These are phyloP conservation scores for Dasyornis broadbenti DNA, from an alignment of 2,113 vertebrate genomes.

Conservation along the genomic window DNA sequence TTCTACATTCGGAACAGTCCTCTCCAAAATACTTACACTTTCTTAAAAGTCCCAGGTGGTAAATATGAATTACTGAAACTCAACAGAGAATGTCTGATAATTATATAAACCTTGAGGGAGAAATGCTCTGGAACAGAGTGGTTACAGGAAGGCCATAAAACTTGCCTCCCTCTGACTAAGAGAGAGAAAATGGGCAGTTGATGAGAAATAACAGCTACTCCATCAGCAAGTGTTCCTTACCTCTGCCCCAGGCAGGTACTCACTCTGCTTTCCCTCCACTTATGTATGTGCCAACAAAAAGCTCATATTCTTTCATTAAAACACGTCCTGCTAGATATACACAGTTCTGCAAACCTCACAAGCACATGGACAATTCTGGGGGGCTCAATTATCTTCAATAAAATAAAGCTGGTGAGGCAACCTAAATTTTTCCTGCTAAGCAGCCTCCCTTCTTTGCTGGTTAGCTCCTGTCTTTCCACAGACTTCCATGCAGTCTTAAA, in stretches of 20 bases:
- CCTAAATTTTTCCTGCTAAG: neutral
- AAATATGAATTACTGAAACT: constrained; percentile 8
- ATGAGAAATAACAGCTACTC: constrained; percentile 55
- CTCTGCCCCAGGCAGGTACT: constrained; percentile 33
- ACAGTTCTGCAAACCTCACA: neutral
- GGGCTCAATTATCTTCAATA: neutral
- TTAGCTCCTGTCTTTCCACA: neutral
- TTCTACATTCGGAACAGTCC: neutral
- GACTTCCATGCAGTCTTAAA: neutral
- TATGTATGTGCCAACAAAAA: neutral
- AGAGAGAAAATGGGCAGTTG: constrained; percentile 36
- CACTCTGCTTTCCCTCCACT: neutral
- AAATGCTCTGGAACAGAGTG: constrained; percentile 20
- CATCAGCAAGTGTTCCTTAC: constrained; percentile 38
- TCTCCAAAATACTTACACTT: neutral
- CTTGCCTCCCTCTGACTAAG: constrained; percentile 52
- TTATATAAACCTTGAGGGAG: constrained; percentile 6
- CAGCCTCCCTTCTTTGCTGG: neutral
- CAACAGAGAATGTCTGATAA: neutral
- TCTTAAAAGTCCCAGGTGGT: neutral
- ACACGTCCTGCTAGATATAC: neutral
- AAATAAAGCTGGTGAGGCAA: neutral
- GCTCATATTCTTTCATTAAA: constrained; percentile 28
- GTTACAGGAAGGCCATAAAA: constrained; percentile 46
- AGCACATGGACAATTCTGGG: neutral